Evolutionary conservation across 2,888 invertebrate genomes (phyloP).

Genomic region (Dynastes grantii): DNA sequence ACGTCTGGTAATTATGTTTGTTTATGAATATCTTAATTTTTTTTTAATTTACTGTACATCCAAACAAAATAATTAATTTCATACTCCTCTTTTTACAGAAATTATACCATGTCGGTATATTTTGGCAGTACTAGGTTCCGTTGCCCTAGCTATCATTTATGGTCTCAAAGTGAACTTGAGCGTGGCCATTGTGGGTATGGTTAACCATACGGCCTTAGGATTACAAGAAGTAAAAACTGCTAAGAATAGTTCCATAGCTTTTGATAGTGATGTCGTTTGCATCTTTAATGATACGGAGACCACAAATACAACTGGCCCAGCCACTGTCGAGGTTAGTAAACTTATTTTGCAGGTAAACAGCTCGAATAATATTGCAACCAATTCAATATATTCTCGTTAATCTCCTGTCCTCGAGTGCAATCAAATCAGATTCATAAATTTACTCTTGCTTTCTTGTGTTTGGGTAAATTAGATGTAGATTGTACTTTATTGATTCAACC

Average conservation of each 20-base stretch:
- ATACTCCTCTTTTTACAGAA: conserved; percentile 22
- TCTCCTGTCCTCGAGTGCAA: too few relatives aligned
- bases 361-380: too few relatives aligned
- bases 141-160: conserved; percentile 86
- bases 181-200: conserved; percentile 87
- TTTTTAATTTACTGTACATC: neutral
- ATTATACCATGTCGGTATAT: conserved; percentile 74
- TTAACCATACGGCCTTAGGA: conserved; percentile 78
- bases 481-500: too few relatives aligned
- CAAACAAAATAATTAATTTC: neutral
- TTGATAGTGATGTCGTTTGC: conserved; percentile 23
- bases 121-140: conserved; percentile 81
- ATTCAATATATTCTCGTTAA: too few relatives aligned
- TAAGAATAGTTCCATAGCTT: neutral
- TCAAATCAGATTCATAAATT: too few relatives aligned
- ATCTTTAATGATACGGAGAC: conserved; percentile 24
- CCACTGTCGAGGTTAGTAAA: conserved; percentile 30
- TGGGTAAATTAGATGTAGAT: too few relatives aligned
- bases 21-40: neutral
- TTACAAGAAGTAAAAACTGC: neutral
- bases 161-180: conserved; percentile 88
- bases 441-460: too few relatives aligned
- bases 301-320: conserved; percentile 16
- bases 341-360: neutral
- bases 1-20: neutral